Evolutionary conservation across 2,113 vertebrate species (phyloP), one percentile per base, ranked within the genome.

Genomic region (Protobothrops mucrosquamatus): DNA sequence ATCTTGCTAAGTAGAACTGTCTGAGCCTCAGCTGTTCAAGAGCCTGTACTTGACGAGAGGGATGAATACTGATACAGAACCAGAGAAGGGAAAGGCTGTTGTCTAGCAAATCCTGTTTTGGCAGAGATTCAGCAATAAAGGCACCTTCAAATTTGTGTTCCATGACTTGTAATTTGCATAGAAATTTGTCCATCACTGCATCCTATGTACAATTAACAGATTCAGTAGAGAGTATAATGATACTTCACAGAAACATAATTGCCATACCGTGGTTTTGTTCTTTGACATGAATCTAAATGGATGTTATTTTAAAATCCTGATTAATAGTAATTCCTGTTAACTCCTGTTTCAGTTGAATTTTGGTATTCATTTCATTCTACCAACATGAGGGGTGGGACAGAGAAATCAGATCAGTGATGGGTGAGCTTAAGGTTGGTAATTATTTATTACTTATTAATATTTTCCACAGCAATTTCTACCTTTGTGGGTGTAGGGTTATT

Each of bases 221-320:
- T 92, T 92, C 91, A 88, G 85, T 15, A 39, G 14, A 54, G 7
- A 43, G 23, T 69, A 54, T 92, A 92, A 88, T 69, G n/a, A 54
- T 26, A 88, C 48, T 88, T 59, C 56, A 87, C 91, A 57, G 43
- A 69, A 92, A 55, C 48, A 88, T 69, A 88, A 92, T 74, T 86
- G 91, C 22, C 86, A 39, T 54, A 51, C 59, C 14, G 6, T 34
- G n/a, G 22, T 87, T 92, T 52, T 51, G 85, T 61, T 69, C 46
- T 6, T 48, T 29, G n/a, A 87, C 5, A 52, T 61, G 23, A 64
- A 90, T 52, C 12, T 22, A 51, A 15, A 10, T 43, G 9, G 15
- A 87, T 29, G 34, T 81, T 39, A 39, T 86, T 87, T 15, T 92
- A 57, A 34, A 88, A 88, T 88, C n/a, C 56, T 5, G 61, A 20